Conservation (phyloP, 2,888 invertebrate genomes). For the Andrena camellia region DNA sequence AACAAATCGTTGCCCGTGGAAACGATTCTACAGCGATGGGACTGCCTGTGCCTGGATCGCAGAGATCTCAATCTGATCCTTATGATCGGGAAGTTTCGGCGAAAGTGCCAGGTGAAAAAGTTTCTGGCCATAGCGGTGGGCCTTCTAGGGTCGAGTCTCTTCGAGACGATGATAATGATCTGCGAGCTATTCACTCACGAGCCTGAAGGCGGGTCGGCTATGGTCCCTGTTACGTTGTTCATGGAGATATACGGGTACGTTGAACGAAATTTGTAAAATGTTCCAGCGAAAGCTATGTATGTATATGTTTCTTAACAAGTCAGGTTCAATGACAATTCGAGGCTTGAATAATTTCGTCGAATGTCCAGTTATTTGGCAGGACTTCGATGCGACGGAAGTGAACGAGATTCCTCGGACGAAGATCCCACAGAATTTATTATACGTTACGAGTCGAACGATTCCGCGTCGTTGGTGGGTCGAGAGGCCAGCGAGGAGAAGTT, state of each 20-base stretch:
- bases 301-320: background rate
- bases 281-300: too few species aligned
- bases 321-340: background rate
- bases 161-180: slow-evolving; percentile 92
- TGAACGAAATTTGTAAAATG: background rate
- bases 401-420: slow-evolving; percentile 69
- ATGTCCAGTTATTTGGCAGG: slow-evolving; percentile 79
- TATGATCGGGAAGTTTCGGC: slow-evolving; percentile 90
- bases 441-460: slow-evolving; percentile 54
- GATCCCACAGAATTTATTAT: slow-evolving; percentile 66
- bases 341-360: background rate
- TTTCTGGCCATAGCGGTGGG: slow-evolving; percentile 92
- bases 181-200: slow-evolving; percentile 94
- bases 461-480: slow-evolving; percentile 39
- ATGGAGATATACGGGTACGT: slow-evolving; percentile 85
- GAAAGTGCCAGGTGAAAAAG: slow-evolving; percentile 89
- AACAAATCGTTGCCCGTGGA: slow-evolving; percentile 80
- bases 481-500: slow-evolving; percentile 36
- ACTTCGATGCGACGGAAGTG: slow-evolving; percentile 78
- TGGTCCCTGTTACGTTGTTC: slow-evolving; percentile 89
- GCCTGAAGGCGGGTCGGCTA: slow-evolving; percentile 93
- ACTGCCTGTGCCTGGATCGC: slow-evolving; percentile 88
- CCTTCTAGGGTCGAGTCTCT: slow-evolving; percentile 89
- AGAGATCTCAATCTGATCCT: slow-evolving; percentile 89
- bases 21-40: slow-evolving; percentile 87